Base-by-base conservation (phyloP, 2,797 vertebrate genomes). In the Synanceia verrucosa region DNA sequence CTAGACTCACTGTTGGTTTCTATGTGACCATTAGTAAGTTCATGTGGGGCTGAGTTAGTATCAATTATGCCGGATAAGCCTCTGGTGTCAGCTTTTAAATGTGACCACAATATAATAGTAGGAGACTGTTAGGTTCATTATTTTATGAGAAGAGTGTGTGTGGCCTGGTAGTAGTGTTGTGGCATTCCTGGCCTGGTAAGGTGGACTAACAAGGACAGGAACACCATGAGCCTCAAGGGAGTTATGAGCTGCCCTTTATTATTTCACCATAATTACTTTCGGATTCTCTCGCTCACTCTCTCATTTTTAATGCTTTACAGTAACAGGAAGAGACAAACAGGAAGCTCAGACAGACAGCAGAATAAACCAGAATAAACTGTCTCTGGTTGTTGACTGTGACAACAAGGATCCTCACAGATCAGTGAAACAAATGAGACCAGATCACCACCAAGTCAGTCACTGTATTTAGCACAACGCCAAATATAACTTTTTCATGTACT, bases 201-300 rank as follows among this genome's bases (percentile, higher is more conserved):
- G 56, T 63, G 37, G 28, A 79, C 67, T 82, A 48, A 73, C 43
- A 65, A 62, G 28, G 34, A 66, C 21, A 66, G 52, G 21, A 73
- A 71, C 65, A 67, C 44, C 60, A 48, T 44, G 47, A 69, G 29
- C 43, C 64, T 64, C 0, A 3, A 68, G 37, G 52, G 21, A 62
- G 28, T 46, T 41, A 24, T 6, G 21, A 73, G 50, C 53, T 34
- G 39, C 46, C 21, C 61, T 51, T 78, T 31, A 59, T 82, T 83
- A 76, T 81, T 76, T 67, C 65, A 50, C 4, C 23, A 39, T 73
- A 37, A 85, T 87, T 65, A 70, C 69, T 70, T 47, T 51, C 57
- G 53, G 39, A 47, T 43, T 72, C 56, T 62, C 43, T 48, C 13
- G 2, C 43, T 61, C 28, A n/a, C 26, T 58, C 24, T 39, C 21